Evolutionary conservation across 2,888 invertebrate genomes (phyloP), one percentile per base, ranked within the genome.

Genomic region (Isoperla grammatica): DNA sequence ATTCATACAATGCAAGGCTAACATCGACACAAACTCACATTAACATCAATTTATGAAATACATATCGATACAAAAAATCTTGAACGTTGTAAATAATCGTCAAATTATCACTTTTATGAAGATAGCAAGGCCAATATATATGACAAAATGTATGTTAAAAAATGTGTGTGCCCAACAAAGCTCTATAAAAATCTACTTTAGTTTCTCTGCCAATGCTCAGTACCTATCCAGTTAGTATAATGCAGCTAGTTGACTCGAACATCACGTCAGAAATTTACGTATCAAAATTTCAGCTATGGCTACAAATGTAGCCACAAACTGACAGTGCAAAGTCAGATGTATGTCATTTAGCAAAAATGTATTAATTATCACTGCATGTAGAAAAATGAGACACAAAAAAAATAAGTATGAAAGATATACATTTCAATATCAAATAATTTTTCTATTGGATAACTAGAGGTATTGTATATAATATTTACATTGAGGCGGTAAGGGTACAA

Each of bases 391-490:
- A 64, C 66, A 66, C 65, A 65, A 67, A 66, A 67, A 66, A 66
- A 65, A 67, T 65, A 63, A 64, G 61, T 58, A 58, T 57, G 62
- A 64, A 64, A 64, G 64, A 61, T 60, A 64, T 56, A 63, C 60
- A 63, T 64, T 61, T 60, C 62, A 62, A 50, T 63, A 64, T 63
- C 60, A 63, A 66, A 66, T 63, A 65, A 64, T 65, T 57, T 61
- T 63, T 62, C 62, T 63, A 67, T 63, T 63, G 65, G n/a, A 62
- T 57, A 63, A 67, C 68, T 67, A 67, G 64, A 61, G 61, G 63
- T 66, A 65, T 64, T 64, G 29, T 29, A 29, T 65, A 64, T 67
- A 68, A 68, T 69, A 68, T 69, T 63, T 67, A 69, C 68, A 69
- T 58, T 63, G 63, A 68, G 64, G 49, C 62, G 61, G 60, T 57